Base-by-base conservation (phyloP, 2,797 vertebrate species). In the Thalassophryne amazonica region DNA sequence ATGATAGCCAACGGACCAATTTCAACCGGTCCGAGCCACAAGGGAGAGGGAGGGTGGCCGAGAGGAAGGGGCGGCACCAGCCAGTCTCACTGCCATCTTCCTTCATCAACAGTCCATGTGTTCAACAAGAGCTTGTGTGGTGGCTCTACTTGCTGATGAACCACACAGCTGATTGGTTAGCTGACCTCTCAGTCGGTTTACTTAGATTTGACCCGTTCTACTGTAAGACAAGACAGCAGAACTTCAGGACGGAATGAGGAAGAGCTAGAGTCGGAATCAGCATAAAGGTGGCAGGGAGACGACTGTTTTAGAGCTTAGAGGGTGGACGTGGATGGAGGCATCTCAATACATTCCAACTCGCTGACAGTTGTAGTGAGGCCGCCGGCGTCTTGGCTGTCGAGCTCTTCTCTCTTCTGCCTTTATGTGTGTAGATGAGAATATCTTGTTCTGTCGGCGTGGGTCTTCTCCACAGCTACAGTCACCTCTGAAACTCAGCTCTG, bases 21-120 rank as follows among this genome's bases (percentile, higher is more conserved):
- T 89, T 91, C 88, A 93, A 89, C 92, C 92, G 79, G 91, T 92
- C 89, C 84, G 83, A 82, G 80, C 59, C 71, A 67, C 73, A 18
- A 76, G 84, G 69, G 77, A 58, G 60, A 73, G 78, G 81, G 73
- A 63, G 87, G 86, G 77, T 30, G 83, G 73, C 64, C 80, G 74
- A 51, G 75, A 71, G 65, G 69, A 82, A 64, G 68, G 60, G 69
- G 75, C 69, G 78, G 73, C 62, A 42, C 89, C 87, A 79, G 86
- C 84, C 92, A 91, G 90, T 89, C 90, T 91, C 84, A 86, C 91
- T 89, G 93, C 93, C 95, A 97, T 96, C 60, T 58, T 92, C 81
- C 83, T 78, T 85, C 55, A 10, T 90, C 87, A 88, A 83, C 76
- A 89, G 88, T 90, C 92, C 92, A 94, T 29, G 13, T 39, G 50